Conservation (phyloP, 1,140 invertebrate species). For the Drosophila ercepeae region DNA sequence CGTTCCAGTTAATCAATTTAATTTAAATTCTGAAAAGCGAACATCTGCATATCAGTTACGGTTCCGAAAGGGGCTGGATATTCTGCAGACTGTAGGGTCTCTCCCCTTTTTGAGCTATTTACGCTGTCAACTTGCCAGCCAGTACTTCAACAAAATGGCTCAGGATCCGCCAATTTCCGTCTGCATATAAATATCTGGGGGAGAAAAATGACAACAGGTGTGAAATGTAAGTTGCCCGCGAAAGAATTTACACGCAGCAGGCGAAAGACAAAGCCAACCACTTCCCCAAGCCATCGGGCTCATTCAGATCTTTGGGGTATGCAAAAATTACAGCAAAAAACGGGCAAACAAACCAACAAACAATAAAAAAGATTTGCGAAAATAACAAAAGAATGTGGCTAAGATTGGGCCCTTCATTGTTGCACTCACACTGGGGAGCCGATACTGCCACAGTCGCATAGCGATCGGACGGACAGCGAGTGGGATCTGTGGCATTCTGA, state of each 20-base stretch:
- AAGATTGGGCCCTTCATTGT: slow-evolving; percentile 60
- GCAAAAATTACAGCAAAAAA: slow-evolving; percentile 52
- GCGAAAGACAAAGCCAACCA: slow-evolving; percentile 36
- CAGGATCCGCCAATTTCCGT: not conserved
- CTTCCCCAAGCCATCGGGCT: slow-evolving; percentile 29
- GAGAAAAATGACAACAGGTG: slow-evolving; percentile 66
- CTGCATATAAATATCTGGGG: slow-evolving; percentile 25
- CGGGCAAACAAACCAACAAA: slow-evolving; percentile 5
- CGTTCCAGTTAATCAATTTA: slow-evolving; percentile 2
- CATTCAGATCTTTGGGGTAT: slow-evolving; percentile 48
- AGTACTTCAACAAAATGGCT: no score
- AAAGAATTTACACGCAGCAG: slow-evolving; percentile 32
- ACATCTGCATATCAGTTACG: slow-evolving; percentile 38
- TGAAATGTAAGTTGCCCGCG: slow-evolving; percentile 52
- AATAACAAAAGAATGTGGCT: slow-evolving; percentile 73
- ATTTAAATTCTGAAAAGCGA: slow-evolving; percentile 17
- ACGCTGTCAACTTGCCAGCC: slow-evolving; percentile 60
- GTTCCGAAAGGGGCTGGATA: no score
- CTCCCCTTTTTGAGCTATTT: slow-evolving; percentile 36
- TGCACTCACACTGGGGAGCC: slow-evolving; percentile 12
- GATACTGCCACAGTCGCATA: slow-evolving; percentile 16
- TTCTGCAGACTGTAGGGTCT: not conserved
- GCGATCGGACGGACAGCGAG: slow-evolving; percentile 27
- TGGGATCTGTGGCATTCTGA: slow-evolving; percentile 57
- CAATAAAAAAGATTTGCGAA: slow-evolving; percentile 56